phyloP scores from a whole-genome alignment of 2,797 vertebrate species.

The Sebastes dallii region DNA sequence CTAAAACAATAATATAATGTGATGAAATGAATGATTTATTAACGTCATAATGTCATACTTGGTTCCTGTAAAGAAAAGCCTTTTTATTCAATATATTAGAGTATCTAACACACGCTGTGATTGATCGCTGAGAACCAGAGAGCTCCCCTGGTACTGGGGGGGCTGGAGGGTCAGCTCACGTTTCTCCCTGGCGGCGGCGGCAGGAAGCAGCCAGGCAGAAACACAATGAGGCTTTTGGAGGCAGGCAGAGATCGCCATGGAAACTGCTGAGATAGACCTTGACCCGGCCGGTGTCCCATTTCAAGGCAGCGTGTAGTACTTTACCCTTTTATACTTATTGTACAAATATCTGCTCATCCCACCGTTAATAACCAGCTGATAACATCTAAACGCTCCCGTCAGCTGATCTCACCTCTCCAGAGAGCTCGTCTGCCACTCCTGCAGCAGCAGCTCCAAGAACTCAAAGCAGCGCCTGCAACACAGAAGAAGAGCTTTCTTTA shows the following conservation, averaged over 20 bases:
- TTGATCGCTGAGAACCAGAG: constrained; percentile 48
- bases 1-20: too few relatives aligned
- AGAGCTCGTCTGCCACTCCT: constrained; percentile 92
- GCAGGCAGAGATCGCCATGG: constrained; percentile 51
- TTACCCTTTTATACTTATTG: neutral
- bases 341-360: neutral
- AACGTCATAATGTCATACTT: too few relatives aligned
- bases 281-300: constrained; percentile 40
- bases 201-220: constrained; percentile 42
- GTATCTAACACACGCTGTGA: neutral
- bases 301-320: neutral
- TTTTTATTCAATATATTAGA: neutral
- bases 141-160: constrained; percentile 18
- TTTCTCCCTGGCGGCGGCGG: constrained; percentile 46
- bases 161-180: constrained; percentile 26
- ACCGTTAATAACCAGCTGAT: too few relatives aligned
- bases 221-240: constrained; percentile 48
- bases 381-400: neutral
- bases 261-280: constrained; percentile 34
- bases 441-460: constrained; percentile 92
- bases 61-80: too few relatives aligned
- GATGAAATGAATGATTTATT: too few relatives aligned
- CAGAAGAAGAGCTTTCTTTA: neutral
- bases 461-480: constrained; percentile 87
- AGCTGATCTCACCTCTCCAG: constrained; percentile 87